Percentiles rank a stretch among this genome's conserved stretches.
Evolutionary conservation across 2,113 vertebrate genomes (phyloP).

Genomic region (Misgurnus mizolepis): DNA sequence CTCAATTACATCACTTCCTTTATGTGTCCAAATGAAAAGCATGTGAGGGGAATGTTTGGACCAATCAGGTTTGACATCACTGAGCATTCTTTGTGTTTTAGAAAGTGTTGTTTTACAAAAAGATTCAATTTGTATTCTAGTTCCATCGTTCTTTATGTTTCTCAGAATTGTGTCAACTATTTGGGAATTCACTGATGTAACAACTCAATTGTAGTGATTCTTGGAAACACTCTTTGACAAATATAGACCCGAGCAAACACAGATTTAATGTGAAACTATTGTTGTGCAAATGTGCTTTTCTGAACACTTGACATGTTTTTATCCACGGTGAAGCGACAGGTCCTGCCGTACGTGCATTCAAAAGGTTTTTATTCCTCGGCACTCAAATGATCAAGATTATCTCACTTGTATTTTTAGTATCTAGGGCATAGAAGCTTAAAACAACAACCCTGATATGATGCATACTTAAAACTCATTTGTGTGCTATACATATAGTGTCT

Average conservation of each 20-base stretch:
- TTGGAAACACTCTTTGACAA: too few relatives aligned
- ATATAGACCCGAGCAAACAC: too few relatives aligned
- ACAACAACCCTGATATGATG: not conserved
- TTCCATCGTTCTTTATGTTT: too few relatives aligned
- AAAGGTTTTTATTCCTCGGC: not conserved
- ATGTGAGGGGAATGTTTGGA: not conserved
- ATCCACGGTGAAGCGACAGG: not conserved
- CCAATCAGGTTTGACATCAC: not conserved
- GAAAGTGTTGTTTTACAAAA: not conserved
- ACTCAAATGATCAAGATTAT: not conserved
- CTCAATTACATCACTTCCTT: conserved; percentile 24
- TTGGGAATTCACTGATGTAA: too few relatives aligned
- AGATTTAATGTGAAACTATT: too few relatives aligned
- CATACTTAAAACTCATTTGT: conserved; percentile 4
- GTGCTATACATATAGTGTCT: conserved; percentile 4
- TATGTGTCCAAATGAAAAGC: conserved; percentile 10
- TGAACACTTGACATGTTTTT: not conserved
- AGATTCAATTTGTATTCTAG: too few relatives aligned
- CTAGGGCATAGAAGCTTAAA: not conserved
- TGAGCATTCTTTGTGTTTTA: not conserved
- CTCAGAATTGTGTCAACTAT: too few relatives aligned
- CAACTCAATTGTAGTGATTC: too few relatives aligned
- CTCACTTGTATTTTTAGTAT: not conserved
- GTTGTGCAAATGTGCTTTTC: too few relatives aligned
- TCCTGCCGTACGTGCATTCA: not conserved